These are phyloP conservation scores for Paralichthys olivaceus DNA, from an alignment of 2,113 vertebrate genomes.

Conservation along the genomic window DNA sequence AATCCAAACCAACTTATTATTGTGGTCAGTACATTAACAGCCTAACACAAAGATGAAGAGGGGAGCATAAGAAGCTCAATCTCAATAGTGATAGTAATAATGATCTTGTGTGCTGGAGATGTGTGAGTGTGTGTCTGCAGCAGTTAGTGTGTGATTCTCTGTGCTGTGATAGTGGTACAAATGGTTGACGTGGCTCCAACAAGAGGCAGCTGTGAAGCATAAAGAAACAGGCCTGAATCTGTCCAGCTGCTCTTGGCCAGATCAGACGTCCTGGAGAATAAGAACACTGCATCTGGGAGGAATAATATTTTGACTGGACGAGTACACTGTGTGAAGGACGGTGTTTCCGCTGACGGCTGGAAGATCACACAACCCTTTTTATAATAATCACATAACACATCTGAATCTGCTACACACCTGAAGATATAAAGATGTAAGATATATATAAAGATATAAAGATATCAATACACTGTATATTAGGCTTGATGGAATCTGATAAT, in stretches of 20 bases:
- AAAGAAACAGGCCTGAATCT: slow-evolving; percentile 33
- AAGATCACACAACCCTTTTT: background rate
- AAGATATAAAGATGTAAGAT: too few species aligned
- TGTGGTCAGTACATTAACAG: background rate
- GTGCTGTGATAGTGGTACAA: slow-evolving; percentile 6
- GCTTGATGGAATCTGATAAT: too few species aligned
- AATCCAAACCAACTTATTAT: background rate
- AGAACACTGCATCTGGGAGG: slow-evolving; percentile 33
- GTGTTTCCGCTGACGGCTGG: background rate
- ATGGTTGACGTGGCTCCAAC: slow-evolving; percentile 46
- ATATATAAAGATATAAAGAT: too few species aligned
- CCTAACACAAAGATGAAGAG: background rate
- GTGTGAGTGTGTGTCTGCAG: slow-evolving; percentile 11
- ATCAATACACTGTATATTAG: background rate
- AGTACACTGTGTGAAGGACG: slow-evolving; percentile 1
- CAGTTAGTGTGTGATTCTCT: slow-evolving; percentile 18
- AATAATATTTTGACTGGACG: slow-evolving; percentile 48
- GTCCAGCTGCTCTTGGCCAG: slow-evolving; percentile 40
- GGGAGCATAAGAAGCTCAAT: background rate
- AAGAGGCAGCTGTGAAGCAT: slow-evolving; percentile 55
- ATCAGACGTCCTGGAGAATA: slow-evolving; percentile 19
- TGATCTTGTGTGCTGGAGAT: background rate
- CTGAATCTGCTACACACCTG: background rate
- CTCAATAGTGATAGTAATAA: background rate
- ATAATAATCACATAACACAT: background rate